Evolutionary conservation across 2,888 invertebrate species (phyloP).

Genomic region (Eristalis pertinax): DNA sequence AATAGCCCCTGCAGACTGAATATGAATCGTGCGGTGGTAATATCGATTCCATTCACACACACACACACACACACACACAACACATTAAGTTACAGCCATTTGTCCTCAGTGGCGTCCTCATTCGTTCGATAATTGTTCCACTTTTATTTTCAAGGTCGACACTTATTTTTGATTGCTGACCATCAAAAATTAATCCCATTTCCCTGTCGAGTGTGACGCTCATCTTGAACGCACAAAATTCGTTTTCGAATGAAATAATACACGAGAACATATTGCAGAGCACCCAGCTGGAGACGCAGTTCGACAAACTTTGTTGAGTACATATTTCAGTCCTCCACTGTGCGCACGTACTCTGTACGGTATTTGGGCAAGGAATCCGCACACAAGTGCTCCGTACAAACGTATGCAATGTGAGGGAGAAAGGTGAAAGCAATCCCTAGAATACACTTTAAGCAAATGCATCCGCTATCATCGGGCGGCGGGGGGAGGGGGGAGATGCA

Average conservation of each 20-base stretch:
- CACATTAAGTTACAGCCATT: not conserved
- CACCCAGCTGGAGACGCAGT: not conserved
- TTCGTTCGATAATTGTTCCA: not conserved
- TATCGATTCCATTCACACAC: not conserved
- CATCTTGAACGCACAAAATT: not conserved
- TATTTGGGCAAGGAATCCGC: not conserved
- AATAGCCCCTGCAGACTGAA: not conserved
- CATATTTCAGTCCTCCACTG: not conserved
- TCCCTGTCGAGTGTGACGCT: not conserved
- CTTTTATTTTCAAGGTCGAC: not conserved
- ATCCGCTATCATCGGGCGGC: conserved; percentile 22
- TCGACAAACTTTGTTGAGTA: not conserved
- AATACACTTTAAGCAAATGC: conserved; percentile 18
- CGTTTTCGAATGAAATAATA: not conserved
- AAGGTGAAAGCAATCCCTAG: not conserved
- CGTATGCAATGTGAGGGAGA: not conserved
- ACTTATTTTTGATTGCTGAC: not conserved
- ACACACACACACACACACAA: not conserved
- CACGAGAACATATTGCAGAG: not conserved
- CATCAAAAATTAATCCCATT: not conserved
- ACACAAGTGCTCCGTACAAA: not conserved
- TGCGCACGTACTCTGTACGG: not conserved
- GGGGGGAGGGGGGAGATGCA: conserved; percentile 7
- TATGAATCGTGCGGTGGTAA: not conserved
- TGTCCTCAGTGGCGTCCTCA: not conserved